Base-by-base conservation (phyloP, 2,888 invertebrate species). In the Ophion costatus region DNA sequence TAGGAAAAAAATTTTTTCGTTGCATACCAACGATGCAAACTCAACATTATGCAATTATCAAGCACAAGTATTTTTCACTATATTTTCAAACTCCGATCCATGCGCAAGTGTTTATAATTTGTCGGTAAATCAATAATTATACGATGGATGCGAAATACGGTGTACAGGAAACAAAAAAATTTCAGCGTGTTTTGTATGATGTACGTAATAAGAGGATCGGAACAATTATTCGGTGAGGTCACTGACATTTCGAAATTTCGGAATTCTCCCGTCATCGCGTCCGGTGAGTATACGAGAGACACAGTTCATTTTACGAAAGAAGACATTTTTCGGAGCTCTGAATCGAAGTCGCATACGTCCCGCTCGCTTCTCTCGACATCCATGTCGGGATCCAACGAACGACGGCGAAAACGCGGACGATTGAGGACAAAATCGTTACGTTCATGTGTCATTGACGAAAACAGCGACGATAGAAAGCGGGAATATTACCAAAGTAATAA, bases 111-210 rank as follows among this genome's bases (percentile, higher is more conserved):
- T 10, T 5, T 10, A 22, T 7, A 20, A 22, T 22, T 59, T 22
- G 0, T 22, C 59, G 10, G 6, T 59, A 22, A 59, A 59, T 59
- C 10, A n/a, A 56, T n/a, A 17, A 61, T 74, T 59, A 17, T 42
- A 24, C 22, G 61, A 38, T 7, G 3, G 9, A 24, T 61, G 0
- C 20, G 11, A 38, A 38, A 38, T 20, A 24, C 11, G 24, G 22
- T 63, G 45, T 45, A 45, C 11, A 45, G 22, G 45, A 66, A 69
- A 61, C 33, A 61, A 57, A 57, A 56, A 10, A 59, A 70, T 57
- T 66, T 67, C 75, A 87, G 89, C 87, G 88, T 91, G 84, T 85
- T 91, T 88, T 88, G 86, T 87, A 89, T 88, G 78, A 88, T 88
- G 84, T 89, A 88, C 86, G 87, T 87, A 85, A 86, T 88, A 86